Evolutionary conservation across 2,113 vertebrate genomes (phyloP), one percentile per base, ranked within the genome.

Genomic region (Muntiacus reevesi): DNA sequence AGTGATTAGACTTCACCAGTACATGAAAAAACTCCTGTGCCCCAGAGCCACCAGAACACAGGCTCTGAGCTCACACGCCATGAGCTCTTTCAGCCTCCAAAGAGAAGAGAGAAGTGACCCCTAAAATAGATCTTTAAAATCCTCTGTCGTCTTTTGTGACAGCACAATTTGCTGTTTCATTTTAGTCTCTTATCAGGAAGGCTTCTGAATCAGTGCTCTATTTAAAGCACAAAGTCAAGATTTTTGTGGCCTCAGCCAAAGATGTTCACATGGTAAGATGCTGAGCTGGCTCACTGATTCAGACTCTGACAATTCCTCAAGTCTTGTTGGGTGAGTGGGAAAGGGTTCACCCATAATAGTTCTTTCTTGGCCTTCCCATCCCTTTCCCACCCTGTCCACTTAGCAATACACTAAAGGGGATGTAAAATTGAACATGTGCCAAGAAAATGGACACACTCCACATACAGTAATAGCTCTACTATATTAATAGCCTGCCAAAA

Each of bases 171-270:
- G 89, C 85, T 91, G 64, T 98, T 98, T 97, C 97, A 97, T 98
- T 98, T 98, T 76, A 95, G 89, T 92, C 91, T 98, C 59, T 98
- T 84, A 71, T 91, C 54, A 83, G 89, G 76, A 94, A 87, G 67
- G 23, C 62, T 81, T 88, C 59, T 89, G 96, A 94, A 59, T 82
- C 79, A 84, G 57, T 3, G 64, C 47, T 94, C 55, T 95, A 79
- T 89, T 97, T 87, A 89, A 93, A 97, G 87, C 91, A 97, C 71
- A 78, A 82, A 97, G 89, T 94, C 86, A 83, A 93, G 86, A 97
- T 86, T 79, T 86, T 67, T 78, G 78, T 87, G 91, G 91, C 67
- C 55, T 59, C 45, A 43, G 67, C 40, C 67, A 62, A 67, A 90
- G 47, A 30, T 1, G 2, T 60, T 71, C 82, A 78, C 15, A 11